Evolutionary conservation across 2,797 vertebrate genomes (phyloP), one percentile per base, ranked within the genome.

Genomic region (Propithecus perrieri): DNA sequence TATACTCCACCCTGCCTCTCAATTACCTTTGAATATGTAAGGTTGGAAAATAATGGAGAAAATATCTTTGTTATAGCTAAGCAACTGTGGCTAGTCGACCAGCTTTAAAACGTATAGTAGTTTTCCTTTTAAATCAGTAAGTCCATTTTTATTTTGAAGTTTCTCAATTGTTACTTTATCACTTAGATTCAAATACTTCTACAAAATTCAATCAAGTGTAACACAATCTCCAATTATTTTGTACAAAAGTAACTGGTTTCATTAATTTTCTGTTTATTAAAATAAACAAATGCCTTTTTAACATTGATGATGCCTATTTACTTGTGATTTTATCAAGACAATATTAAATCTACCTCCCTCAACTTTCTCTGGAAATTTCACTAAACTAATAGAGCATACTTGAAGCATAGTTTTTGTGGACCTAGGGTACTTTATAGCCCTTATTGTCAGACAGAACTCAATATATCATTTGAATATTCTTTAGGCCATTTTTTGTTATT

Each of bases 91-190:
- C 5, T 65, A 46, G 2, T 74, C 4, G 7, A 38, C 28, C 7
- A 81, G 22, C 6, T 86, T 12, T 93, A 90, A 94, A 89, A 61
- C 8, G 4, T 28, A 13, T 24, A 9, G 0, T 22, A 57, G 2
- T 57, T 89, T 91, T 38, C 50, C 18, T 89, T 89, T 89, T 63
- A 48, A 93, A 48, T 88, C 2, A 71, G 7, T 71, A 88, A 65
- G 6, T 48, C 14, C n/a, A 10, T 75, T 94, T 7, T 91, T 74
- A 91, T 48, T 93, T 81, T 76, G 8, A 94, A 94, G 33, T 84
- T 94, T 84, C 35, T 97, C 87, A 86, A 24, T 83, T 90, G 26
- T 53, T 89, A 90, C 17, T 96, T 87, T 89, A 91, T 91, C 41
- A 80, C 4, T 83, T 89, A 93, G 13, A 92, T 92, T 94, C 7